phyloP scores from a whole-genome alignment of 1,140 invertebrate genomes.

The Ips nitidus region DNA sequence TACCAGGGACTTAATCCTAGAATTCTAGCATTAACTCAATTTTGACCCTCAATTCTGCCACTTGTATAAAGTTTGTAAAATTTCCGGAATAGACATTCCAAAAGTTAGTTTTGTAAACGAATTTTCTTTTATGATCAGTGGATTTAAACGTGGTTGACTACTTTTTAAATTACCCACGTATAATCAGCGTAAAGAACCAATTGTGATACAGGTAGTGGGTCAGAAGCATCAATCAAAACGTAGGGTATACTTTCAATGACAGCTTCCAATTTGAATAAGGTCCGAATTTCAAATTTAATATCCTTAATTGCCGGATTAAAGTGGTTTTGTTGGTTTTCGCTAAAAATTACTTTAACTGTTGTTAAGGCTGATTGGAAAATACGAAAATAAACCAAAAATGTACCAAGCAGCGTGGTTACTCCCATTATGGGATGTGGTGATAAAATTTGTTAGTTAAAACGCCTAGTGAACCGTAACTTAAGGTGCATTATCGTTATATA shows the following conservation, averaged over 20 bases:
- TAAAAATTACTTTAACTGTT: too few relatives aligned
- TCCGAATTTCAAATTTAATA: constrained; percentile 25
- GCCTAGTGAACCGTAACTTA: constrained; percentile 29
- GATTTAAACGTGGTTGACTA: too few relatives aligned
- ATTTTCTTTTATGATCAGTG: too few relatives aligned
- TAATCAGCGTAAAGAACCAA: too few relatives aligned
- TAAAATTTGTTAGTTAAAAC: constrained; percentile 39
- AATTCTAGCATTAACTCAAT: too few relatives aligned
- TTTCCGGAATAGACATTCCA: too few relatives aligned
- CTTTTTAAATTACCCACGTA: too few relatives aligned
- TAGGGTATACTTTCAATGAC: constrained; percentile 34
- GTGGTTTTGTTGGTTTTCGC: not conserved
- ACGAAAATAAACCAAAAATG: too few relatives aligned
- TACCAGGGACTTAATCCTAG: too few relatives aligned
- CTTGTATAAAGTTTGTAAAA: too few relatives aligned
- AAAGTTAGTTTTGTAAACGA: too few relatives aligned
- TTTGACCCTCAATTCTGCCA: too few relatives aligned
- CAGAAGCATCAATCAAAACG: constrained; percentile 30
- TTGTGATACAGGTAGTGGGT: constrained; percentile 25
- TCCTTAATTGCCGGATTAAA: constrained; percentile 22
- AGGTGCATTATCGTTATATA: not conserved
- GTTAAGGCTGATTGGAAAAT: not conserved
- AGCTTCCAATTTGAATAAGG: constrained; percentile 30
- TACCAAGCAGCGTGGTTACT: constrained; percentile 9
- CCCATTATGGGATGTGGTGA: constrained; percentile 32